These are phyloP conservation scores for Diogma glabrata DNA, from an alignment of 2,888 invertebrate genomes.

Conservation along the genomic window DNA sequence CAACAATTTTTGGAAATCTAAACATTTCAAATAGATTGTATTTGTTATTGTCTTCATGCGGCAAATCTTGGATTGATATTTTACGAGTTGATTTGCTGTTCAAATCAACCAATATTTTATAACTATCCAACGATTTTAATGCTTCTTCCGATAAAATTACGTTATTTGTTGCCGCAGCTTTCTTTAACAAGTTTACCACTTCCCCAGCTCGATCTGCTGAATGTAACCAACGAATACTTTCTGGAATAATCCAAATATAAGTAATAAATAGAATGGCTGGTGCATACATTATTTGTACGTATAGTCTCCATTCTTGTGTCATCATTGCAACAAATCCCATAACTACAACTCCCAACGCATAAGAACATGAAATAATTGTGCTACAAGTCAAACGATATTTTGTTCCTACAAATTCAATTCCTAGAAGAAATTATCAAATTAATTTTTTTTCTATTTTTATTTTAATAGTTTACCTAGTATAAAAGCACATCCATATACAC, in stretches of 20 bases:
- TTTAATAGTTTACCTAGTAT: constrained; percentile 7
- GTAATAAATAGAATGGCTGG: constrained; percentile 20
- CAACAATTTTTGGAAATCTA: constrained; percentile 23
- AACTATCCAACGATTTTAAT: not conserved
- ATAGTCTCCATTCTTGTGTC: constrained; percentile 34
- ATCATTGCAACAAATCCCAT: constrained; percentile 49
- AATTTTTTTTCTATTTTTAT: no score
- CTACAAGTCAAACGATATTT: not conserved
- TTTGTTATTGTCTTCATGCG: constrained; percentile 7
- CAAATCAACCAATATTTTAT: not conserved
- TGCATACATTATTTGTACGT: not conserved
- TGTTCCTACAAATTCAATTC: not conserved
- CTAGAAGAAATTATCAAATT: no score
- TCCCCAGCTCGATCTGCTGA: not conserved
- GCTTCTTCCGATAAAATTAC: not conserved
- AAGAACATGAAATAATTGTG: not conserved
- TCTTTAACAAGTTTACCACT: not conserved
- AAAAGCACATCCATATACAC: not conserved
- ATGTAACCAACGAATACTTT: constrained; percentile 38
- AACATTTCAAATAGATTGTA: no score
- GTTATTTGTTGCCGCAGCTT: constrained; percentile 30
- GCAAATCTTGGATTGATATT: constrained; percentile 10
- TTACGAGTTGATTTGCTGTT: not conserved
- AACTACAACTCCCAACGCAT: constrained; percentile 29
- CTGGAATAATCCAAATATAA: constrained; percentile 49